Conservation (phyloP, 2,888 invertebrate genomes). For the Pollenia amentaria region DNA sequence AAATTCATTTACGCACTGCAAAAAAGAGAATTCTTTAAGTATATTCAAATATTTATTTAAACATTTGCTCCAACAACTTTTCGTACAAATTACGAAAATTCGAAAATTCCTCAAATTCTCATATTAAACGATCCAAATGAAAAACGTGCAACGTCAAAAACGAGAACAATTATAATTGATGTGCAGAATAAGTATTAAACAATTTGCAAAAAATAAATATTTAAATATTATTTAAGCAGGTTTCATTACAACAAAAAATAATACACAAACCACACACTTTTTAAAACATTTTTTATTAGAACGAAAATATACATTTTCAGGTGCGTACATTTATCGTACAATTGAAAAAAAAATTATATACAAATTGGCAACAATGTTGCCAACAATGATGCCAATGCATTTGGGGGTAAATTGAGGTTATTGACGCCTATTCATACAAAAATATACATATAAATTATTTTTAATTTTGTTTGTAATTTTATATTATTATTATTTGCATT, state of each 20-base stretch:
- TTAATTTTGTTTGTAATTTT: constrained; percentile 38
- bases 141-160: constrained; percentile 30
- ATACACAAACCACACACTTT: no score
- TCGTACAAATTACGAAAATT: neutral
- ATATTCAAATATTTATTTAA: constrained; percentile 32
- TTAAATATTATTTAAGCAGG: neutral
- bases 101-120: constrained; percentile 12
- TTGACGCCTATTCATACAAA: constrained; percentile 37
- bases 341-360: neutral
- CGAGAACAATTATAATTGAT: constrained; percentile 18
- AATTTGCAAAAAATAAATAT: constrained; percentile 4
- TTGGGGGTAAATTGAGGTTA: constrained; percentile 44
- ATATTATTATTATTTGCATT: constrained; percentile 47
- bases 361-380: constrained; percentile 62
- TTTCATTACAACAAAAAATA: neutral
- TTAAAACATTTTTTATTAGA: constrained; percentile 22
- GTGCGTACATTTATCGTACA: constrained; percentile 41
- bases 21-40: neutral
- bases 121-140: neutral
- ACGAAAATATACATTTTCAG: constrained; percentile 41
- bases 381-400: constrained; percentile 56
- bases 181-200: neutral
- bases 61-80: neutral
- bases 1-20: neutral
- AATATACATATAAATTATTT: neutral